Evolutionary conservation across 2,113 vertebrate genomes (phyloP).

Genomic region (Sigmodon hispidus): DNA sequence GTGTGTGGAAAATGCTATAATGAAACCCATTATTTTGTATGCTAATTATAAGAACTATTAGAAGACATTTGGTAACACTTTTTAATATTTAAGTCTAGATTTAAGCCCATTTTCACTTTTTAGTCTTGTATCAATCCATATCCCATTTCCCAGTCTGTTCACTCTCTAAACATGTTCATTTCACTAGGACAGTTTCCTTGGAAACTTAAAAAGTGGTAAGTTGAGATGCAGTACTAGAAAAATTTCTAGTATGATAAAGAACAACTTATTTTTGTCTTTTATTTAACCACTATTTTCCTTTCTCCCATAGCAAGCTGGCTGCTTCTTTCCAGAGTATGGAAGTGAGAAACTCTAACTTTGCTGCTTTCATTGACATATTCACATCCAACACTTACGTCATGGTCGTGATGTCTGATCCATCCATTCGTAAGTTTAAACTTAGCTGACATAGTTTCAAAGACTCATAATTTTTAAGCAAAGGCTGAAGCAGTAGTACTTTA

Average conservation of each 20-base stretch:
- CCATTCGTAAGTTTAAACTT: constrained; percentile 94
- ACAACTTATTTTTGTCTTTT: constrained; percentile 39
- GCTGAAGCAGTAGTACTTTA: constrained; percentile 45
- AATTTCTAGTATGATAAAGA: constrained; percentile 43
- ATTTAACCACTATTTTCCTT: constrained; percentile 29
- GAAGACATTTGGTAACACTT: constrained; percentile 32
- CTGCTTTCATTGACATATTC: constrained; percentile 99
- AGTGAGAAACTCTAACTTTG: constrained; percentile 99
- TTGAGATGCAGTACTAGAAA: constrained; percentile 46
- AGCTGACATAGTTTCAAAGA: constrained; percentile 35
- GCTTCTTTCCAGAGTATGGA: constrained; percentile 99
- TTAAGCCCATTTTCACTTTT: constrained; percentile 43
- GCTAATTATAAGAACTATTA: constrained; percentile 35
- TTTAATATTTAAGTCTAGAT: constrained; percentile 10
- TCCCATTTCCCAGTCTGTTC: background rate
- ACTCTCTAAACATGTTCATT: constrained; percentile 34
- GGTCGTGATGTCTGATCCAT: constrained; percentile 99
- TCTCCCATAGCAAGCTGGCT: constrained; percentile 92
- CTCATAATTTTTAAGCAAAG: constrained; percentile 55
- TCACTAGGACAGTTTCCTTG: constrained; percentile 35
- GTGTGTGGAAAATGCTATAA: background rate
- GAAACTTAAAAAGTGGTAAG: constrained; percentile 27
- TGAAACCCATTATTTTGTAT: background rate
- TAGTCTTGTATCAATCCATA: constrained; percentile 1
- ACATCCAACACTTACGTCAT: constrained; percentile 99